Conservation (phyloP, 2,113 vertebrate species). For the Pipa parva region DNA sequence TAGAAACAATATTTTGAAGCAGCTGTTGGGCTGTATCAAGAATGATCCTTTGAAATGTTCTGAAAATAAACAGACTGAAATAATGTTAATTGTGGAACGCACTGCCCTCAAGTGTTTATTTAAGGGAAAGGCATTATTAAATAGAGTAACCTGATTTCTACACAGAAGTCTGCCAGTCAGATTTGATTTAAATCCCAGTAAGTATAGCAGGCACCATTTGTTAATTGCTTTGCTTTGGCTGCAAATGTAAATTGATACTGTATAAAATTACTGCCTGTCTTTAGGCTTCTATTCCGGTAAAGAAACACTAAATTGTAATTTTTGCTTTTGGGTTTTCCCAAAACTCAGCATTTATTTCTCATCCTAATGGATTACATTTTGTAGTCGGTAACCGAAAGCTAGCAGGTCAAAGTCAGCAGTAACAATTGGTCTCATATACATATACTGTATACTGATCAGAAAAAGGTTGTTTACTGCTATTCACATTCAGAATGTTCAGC, state of each 20-base stretch:
- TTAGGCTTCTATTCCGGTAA: background rate
- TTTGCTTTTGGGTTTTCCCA: background rate
- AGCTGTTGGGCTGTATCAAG: too few relatives aligned
- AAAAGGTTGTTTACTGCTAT: too few relatives aligned
- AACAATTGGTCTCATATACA: too few relatives aligned
- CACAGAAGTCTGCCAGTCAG: slow-evolving; percentile 3
- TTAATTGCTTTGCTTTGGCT: slow-evolving; percentile 21
- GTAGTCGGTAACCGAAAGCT: background rate
- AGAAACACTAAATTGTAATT: background rate
- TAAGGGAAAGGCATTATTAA: slow-evolving; percentile 11
- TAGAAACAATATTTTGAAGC: too few relatives aligned
- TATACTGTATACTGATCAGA: too few relatives aligned
- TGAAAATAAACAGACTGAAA: background rate
- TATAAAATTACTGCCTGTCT: background rate
- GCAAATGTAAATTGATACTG: background rate
- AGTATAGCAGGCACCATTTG: slow-evolving; percentile 18
- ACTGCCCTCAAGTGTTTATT: slow-evolving; percentile 35
- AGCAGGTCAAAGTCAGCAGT: too few relatives aligned
- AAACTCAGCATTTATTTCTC: background rate
- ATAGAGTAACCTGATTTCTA: background rate
- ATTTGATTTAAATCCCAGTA: slow-evolving; percentile 26
- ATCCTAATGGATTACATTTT: background rate
- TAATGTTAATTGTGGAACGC: background rate
- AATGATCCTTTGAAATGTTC: too few relatives aligned
- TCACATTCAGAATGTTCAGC: too few relatives aligned